A percentile compares a stretch with the other conserved stretches of the same genome.
Conservation (phyloP, 2,113 vertebrate species). For the Lagenorhynchus albirostris region DNA sequence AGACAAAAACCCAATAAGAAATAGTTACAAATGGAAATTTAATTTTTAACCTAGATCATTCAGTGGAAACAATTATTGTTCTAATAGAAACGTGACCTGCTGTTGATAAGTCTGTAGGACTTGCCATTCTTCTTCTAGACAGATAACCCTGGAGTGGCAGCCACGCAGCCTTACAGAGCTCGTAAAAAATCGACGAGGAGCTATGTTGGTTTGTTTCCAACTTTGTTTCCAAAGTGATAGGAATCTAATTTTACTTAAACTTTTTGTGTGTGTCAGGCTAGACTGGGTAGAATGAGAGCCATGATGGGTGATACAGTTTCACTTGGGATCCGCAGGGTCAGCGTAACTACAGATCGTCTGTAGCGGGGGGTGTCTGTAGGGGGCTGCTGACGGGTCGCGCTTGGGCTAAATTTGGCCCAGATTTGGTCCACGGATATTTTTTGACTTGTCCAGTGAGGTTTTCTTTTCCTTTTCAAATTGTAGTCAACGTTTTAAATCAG, state of each 20-base stretch:
- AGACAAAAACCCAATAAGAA: background rate
- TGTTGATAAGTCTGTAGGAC: too few species aligned
- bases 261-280: background rate
- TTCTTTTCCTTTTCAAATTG: background rate
- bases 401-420: background rate
- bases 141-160: background rate
- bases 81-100: background rate
- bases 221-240: background rate
- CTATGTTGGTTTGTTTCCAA: fast-evolving
- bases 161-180: fast-evolving
- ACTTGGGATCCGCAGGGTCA: background rate
- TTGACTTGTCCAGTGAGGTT: background rate
- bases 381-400: background rate
- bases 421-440: background rate
- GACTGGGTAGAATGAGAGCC: background rate
- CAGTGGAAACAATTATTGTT: too few species aligned
- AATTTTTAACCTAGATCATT: background rate
- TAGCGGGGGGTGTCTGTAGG: too few species aligned
- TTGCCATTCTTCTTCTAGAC: background rate
- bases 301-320: background rate
- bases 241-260: background rate
- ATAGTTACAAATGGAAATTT: background rate
- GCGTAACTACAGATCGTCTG: fast-evolving
- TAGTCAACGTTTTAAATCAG: background rate
- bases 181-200: background rate